Conservation (phyloP, 2,888 invertebrate genomes). For the Ischnura elegans region DNA sequence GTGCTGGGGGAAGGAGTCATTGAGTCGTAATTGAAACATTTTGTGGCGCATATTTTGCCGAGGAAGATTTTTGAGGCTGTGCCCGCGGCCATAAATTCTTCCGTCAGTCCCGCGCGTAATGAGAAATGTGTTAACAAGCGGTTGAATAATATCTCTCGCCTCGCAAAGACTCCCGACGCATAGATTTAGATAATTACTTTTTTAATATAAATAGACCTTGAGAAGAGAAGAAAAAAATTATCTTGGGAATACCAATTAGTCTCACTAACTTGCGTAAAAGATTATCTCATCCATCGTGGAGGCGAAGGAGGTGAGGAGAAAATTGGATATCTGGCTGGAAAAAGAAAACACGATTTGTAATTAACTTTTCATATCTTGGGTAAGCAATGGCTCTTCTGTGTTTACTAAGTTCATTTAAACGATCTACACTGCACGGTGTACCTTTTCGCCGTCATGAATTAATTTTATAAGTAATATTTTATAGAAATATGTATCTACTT, state of each 20-base stretch:
- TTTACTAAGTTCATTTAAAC: too few species aligned
- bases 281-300: not conserved
- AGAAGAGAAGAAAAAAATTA: not conserved
- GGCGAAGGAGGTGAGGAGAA: not conserved
- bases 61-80: conserved; percentile 41
- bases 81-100: conserved; percentile 30
- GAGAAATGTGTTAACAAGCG: conserved; percentile 56
- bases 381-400: not conserved
- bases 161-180: not conserved
- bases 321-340: conserved; percentile 5
- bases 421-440: too few species aligned
- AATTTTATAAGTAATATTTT: too few species aligned
- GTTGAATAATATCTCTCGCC: conserved; percentile 39
- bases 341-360: not conserved
- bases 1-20: not conserved
- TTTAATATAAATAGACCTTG: conserved; percentile 37
- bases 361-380: not conserved
- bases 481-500: too few species aligned
- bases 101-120: conserved; percentile 37
- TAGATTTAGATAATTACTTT: conserved; percentile 36
- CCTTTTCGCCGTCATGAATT: too few species aligned
- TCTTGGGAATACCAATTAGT: conserved; percentile 37
- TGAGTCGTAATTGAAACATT: conserved; percentile 60
- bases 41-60: not conserved
- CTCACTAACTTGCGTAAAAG: conserved; percentile 22